Conservation (phyloP, 2,888 invertebrate genomes). For the Sthenelais limicola region DNA sequence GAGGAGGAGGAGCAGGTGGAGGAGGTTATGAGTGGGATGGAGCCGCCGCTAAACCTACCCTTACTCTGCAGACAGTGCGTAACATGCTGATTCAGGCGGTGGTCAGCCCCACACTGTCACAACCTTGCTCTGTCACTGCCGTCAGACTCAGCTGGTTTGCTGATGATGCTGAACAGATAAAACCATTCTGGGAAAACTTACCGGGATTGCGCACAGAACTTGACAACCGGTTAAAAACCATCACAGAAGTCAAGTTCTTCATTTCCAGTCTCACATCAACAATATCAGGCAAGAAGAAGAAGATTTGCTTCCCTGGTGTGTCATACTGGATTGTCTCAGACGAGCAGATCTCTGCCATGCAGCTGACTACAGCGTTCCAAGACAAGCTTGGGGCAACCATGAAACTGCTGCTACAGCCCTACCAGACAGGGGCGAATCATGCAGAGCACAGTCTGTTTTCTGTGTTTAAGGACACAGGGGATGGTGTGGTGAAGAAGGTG, state of each 20-base stretch:
- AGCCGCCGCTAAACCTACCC: constrained; percentile 18
- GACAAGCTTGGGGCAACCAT: constrained; percentile 20
- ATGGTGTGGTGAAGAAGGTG: constrained; percentile 20
- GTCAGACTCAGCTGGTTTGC: constrained; percentile 28
- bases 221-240: constrained; percentile 14
- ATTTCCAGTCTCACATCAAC: constrained; percentile 25
- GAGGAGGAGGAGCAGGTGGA: too few species aligned
- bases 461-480: constrained; percentile 24
- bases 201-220: constrained; percentile 1
- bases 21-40: constrained; percentile 38
- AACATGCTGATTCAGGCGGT: constrained; percentile 1
- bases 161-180: constrained; percentile 14
- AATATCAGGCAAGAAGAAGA: constrained; percentile 34
- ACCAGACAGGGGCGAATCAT: constrained; percentile 15
- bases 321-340: constrained; percentile 29
- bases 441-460: constrained; percentile 12
- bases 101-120: constrained; percentile 14
- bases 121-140: constrained; percentile 4
- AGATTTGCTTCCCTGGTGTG: constrained; percentile 18
- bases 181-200: constrained; percentile 32
- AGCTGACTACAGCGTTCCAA: constrained; percentile 2
- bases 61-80: neutral
- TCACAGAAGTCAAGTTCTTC: constrained; percentile 5
- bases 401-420: constrained; percentile 33
- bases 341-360: neutral